Evolutionary conservation across 2,888 invertebrate genomes (phyloP).

Genomic region (Girardia tigrina): DNA sequence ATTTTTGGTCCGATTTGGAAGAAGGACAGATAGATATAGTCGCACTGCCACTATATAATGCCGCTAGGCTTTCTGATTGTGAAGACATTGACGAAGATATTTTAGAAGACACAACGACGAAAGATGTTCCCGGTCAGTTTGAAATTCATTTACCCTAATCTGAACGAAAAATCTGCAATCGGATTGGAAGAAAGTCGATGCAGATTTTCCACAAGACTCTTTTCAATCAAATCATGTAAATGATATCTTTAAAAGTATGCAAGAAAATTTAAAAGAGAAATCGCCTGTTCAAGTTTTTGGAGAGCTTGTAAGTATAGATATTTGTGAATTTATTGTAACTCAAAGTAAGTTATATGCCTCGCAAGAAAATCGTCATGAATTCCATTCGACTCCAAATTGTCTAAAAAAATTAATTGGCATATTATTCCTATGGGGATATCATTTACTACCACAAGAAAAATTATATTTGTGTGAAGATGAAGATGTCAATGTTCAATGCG

Average conservation of each 20-base stretch:
- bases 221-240: not conserved
- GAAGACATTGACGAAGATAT: not conserved
- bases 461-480: conserved; percentile 12
- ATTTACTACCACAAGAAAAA: not conserved
- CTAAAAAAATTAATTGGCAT: not conserved
- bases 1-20: not conserved
- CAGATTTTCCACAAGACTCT: not conserved
- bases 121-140: not conserved
- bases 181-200: not conserved
- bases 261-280: too few species aligned
- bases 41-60: not conserved
- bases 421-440: not conserved
- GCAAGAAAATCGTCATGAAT: not conserved
- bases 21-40: not conserved
- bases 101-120: not conserved
- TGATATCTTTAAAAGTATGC: not conserved
- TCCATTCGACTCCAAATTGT: not conserved
- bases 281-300: too few species aligned
- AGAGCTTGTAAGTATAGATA: not conserved
- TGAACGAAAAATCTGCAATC: not conserved
- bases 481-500: not conserved
- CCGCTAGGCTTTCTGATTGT: not conserved
- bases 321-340: not conserved
- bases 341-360: not conserved
- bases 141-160: not conserved